Percentiles rank a stretch among this genome's conserved stretches.
phyloP scores from a whole-genome alignment of 2,113 vertebrate species.

The Actenoides lindsayi region DNA sequence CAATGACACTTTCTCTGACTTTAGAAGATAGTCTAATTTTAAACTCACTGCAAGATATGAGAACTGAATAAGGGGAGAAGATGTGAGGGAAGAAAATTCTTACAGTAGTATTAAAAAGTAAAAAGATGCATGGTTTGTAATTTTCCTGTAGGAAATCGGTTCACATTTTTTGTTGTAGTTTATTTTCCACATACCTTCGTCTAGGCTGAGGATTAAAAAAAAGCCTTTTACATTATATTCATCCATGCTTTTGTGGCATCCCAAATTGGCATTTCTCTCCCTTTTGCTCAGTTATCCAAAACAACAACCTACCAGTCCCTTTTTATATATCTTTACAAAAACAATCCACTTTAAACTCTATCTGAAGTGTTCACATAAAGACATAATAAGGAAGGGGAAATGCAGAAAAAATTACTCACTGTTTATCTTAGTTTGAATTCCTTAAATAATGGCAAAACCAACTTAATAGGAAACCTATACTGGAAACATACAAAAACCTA shows the following conservation, averaged over 20 bases:
- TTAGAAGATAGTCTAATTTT: constrained; percentile 15
- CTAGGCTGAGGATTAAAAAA: background rate
- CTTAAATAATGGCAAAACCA: background rate
- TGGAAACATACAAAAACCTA: background rate
- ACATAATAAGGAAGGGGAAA: background rate
- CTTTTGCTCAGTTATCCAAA: background rate
- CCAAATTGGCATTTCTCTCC: background rate
- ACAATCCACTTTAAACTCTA: background rate
- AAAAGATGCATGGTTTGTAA: background rate
- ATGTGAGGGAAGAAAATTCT: background rate
- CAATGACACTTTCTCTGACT: background rate
- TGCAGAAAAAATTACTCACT: rapidly evolving
- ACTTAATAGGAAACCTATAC: background rate
- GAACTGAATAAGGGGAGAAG: background rate
- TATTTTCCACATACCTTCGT: background rate
- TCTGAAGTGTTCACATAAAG: background rate
- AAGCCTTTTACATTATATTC: background rate
- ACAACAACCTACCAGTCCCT: background rate
- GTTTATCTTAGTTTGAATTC: background rate
- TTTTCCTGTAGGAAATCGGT: background rate
- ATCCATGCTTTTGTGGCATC: background rate
- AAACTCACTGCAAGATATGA: background rate
- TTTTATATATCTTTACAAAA: background rate
- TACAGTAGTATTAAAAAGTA: background rate
- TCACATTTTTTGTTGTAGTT: background rate